These are phyloP conservation scores for Paraescarpia echinospica DNA, from an alignment of 1,140 invertebrate species.

Conservation along the genomic window DNA sequence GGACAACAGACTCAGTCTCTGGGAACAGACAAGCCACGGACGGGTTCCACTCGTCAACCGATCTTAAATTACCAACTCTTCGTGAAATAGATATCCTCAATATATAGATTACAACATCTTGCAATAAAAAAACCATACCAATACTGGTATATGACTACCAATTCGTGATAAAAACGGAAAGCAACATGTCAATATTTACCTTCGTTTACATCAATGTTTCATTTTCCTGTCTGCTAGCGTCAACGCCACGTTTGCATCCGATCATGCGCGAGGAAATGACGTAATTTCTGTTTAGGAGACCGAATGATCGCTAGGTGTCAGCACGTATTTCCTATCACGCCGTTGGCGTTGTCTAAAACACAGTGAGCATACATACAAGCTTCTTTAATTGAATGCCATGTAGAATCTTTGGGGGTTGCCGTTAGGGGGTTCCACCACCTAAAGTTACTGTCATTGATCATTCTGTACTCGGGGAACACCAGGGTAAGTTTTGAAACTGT, in stretches of 20 bases:
- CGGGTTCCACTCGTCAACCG: not conserved
- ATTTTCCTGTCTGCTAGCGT: not conserved
- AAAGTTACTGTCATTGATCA: no score
- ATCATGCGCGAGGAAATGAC: conserved; percentile 3
- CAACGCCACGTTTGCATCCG: not conserved
- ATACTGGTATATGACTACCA: not conserved
- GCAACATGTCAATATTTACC: not conserved
- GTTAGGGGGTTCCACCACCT: no score
- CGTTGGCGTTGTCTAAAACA: no score
- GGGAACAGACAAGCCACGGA: no score
- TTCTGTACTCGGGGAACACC: no score
- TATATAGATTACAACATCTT: not conserved
- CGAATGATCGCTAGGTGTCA: not conserved
- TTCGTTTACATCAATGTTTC: not conserved
- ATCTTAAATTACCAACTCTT: not conserved
- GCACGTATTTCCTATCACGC: not conserved
- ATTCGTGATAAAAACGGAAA: not conserved
- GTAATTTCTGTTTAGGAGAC: not conserved
- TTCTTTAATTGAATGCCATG: no score
- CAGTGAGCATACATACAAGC: no score
- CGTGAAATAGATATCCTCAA: not conserved
- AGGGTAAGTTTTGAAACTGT: no score
- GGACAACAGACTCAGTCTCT: no score
- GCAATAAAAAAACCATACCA: not conserved
- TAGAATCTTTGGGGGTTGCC: no score